Evolutionary conservation across 2,113 vertebrate species (phyloP), one percentile per base, ranked within the genome.

Genomic region (Alligator mississippiensis): DNA sequence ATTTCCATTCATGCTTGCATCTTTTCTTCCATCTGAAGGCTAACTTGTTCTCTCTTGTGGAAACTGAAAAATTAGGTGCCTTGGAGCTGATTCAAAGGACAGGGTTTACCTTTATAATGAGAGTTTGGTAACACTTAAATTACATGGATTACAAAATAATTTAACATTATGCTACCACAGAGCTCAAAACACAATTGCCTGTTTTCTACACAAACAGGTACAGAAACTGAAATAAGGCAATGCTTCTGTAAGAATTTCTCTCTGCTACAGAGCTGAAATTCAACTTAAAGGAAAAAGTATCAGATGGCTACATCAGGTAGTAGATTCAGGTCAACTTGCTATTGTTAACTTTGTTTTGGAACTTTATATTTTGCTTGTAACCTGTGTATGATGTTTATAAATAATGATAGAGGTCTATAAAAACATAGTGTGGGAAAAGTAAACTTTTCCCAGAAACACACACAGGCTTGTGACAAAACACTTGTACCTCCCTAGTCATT

Each of bases 131-230:
- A 17, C 18, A 74, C 4, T 85, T 55, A 81, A 75, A 14, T 88
- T 47, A 74, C 28, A 30, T 55, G 10, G 63, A 72, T 9, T 62
- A 70, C 27, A 86, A 38, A 88, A 84, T 88, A 1, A 24, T 57
- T 21, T n/a, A 16, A 5, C 30, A 4, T 0, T 1, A 22, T 80
- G 61, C 9, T 83, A 6, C 47, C n/a, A 2, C 54, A 11, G 3
- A 54, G 30, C 7, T 25, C 27, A 34, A 77, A 64, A n/a, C 76
- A 5, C 3, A 38, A 11, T 38, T 38, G 15, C 57, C 38, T 61
- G 74, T 13, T 80, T 93, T 64, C 54, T 12, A 1, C 6, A 5
- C n/a, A 63, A 84, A 62, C 21, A 66, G 27, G 11, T n/a, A 24
- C 17, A 59, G 11, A 38, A 21, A 5, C 1, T 76, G n/a, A 13